Evolutionary conservation across 2,113 vertebrate species (phyloP).

Genomic region (Pelvicachromis taeniatus): DNA sequence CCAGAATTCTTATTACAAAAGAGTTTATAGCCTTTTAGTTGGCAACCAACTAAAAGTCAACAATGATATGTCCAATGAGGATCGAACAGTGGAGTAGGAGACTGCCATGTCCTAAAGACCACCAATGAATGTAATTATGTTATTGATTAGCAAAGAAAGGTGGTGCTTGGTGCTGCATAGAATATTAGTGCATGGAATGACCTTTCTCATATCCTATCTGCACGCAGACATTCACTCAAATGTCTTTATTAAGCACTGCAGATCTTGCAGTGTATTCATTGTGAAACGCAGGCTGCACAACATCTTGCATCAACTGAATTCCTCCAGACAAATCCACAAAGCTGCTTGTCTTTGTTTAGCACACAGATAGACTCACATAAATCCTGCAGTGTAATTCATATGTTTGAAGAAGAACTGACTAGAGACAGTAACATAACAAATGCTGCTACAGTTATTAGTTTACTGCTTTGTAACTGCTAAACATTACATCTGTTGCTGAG

Average conservation of each 20-base stretch:
- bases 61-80: neutral
- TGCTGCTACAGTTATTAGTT: neutral
- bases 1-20: conserved; percentile 7
- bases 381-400: neutral
- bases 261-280: neutral
- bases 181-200: conserved; percentile 62
- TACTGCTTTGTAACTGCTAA: neutral
- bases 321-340: neutral
- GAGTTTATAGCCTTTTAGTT: neutral
- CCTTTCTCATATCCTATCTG: conserved; percentile 42
- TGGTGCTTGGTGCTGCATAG: conserved; percentile 9
- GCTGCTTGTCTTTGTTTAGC: neutral
- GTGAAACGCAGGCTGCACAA: neutral
- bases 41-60: conserved; percentile 1
- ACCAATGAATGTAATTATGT: conserved; percentile 50
- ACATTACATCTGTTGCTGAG: neutral
- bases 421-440: neutral
- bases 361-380: neutral
- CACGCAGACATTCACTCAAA: conserved; percentile 15
- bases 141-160: conserved; percentile 48
- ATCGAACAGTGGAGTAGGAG: neutral
- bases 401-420: neutral
- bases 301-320: neutral
- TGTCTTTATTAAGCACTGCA: conserved; percentile 32
- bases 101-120: conserved; percentile 35